Conservation (phyloP, 2,888 invertebrate species). For the Labia minor region DNA sequence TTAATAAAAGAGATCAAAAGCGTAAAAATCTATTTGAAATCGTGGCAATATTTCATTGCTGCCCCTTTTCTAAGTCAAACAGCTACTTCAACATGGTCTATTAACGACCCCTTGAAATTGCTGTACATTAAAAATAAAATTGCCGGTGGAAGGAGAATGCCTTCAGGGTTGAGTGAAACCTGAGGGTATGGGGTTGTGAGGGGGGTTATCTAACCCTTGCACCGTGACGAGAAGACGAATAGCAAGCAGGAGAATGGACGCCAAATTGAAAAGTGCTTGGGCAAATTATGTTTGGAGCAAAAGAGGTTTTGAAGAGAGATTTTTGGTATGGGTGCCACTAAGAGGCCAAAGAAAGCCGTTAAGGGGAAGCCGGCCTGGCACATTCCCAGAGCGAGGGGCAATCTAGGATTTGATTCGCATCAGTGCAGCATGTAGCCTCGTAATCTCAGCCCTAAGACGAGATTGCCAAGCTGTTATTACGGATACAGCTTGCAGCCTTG, state of each 20-base stretch:
- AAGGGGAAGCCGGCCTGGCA: background rate
- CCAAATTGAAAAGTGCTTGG: constrained; percentile 13
- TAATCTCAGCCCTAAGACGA: constrained; percentile 3
- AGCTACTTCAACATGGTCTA: constrained; percentile 8
- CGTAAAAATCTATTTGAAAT: constrained; percentile 2
- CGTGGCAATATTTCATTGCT: background rate
- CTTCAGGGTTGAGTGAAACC: background rate
- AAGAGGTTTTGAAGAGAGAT: background rate
- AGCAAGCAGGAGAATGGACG: constrained; percentile 1
- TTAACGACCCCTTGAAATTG: constrained; percentile 3
- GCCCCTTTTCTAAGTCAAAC: background rate
- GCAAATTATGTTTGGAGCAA: constrained; percentile 8
- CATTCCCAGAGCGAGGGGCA: background rate
- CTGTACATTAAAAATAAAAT: constrained; percentile 13
- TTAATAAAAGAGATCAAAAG: too few species aligned
- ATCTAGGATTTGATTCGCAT: constrained; percentile 4
- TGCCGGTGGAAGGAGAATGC: constrained; percentile 4
- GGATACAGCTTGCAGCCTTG: background rate
- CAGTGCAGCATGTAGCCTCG: background rate
- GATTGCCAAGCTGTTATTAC: constrained; percentile 3
- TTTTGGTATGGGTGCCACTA: constrained; percentile 7
- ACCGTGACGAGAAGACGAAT: constrained; percentile 13
- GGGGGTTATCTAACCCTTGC: constrained; percentile 6
- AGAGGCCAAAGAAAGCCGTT: constrained; percentile 13
- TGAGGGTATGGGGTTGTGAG: background rate